These are phyloP conservation scores for Herpetotheres cachinnans DNA, from an alignment of 2,113 vertebrate genomes.

Conservation along the genomic window DNA sequence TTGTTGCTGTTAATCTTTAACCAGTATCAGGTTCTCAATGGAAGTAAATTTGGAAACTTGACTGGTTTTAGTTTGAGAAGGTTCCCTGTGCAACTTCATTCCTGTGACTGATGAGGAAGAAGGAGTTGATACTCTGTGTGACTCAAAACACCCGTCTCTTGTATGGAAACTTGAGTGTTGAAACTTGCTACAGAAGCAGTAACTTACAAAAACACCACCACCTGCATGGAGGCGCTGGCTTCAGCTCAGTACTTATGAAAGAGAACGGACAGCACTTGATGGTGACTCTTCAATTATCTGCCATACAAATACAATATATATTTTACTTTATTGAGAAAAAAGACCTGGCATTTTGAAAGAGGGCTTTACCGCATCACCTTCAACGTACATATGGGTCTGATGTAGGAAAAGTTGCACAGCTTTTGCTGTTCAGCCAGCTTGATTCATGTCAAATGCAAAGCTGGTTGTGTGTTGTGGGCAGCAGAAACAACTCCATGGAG, in stretches of 20 bases:
- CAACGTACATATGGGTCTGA: background rate
- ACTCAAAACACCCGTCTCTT: background rate
- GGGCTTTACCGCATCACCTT: background rate
- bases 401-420: background rate
- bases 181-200: background rate
- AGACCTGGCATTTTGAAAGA: rapidly evolving
- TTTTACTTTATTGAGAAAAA: background rate
- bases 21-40: background rate
- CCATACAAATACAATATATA: background rate
- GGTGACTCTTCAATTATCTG: background rate
- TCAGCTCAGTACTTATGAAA: background rate
- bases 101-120: background rate
- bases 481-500: background rate
- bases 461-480: background rate
- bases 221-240: background rate
- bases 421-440: background rate
- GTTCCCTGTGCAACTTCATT: background rate
- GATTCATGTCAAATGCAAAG: background rate
- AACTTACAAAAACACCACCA: background rate
- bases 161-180: rapidly evolving
- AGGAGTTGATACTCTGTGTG: background rate
- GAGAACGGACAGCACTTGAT: background rate
- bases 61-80: background rate
- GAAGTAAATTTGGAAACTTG: background rate
- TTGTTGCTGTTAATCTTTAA: background rate